Conservation (phyloP, 2,888 invertebrate genomes). For the Trissolcus japonicus region DNA sequence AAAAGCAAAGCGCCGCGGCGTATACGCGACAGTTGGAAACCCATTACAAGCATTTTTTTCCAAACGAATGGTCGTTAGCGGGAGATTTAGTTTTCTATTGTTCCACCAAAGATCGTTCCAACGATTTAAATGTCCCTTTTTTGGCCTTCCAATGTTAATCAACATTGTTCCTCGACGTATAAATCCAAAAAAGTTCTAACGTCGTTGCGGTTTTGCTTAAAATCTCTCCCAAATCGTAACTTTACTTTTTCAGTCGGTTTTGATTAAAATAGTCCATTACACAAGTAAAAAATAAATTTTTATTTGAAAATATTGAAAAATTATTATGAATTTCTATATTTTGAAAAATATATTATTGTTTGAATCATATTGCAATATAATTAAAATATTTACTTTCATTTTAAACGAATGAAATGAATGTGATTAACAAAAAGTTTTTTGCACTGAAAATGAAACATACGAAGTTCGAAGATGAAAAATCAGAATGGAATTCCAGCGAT, state of each 20-base stretch:
- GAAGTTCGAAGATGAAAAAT: constrained; percentile 52
- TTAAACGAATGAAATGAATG: too few relatives aligned
- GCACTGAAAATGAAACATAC: constrained; percentile 22
- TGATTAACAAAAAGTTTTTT: too few relatives aligned
- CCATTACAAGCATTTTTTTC: constrained; percentile 51
- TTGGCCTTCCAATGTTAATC: constrained; percentile 15
- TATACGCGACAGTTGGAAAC: constrained; percentile 32
- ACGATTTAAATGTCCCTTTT: constrained; percentile 43
- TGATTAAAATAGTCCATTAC: neutral
- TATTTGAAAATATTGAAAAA: too few relatives aligned
- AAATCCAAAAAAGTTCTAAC: constrained; percentile 6
- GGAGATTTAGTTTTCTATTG: constrained; percentile 51
- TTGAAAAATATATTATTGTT: too few relatives aligned
- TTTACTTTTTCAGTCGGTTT: neutral
- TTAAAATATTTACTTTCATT: too few relatives aligned
- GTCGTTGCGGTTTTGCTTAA: constrained; percentile 14
- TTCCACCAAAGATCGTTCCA: constrained; percentile 32
- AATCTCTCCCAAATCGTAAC: neutral
- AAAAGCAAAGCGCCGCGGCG: constrained; percentile 13
- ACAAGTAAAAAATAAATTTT: too few relatives aligned
- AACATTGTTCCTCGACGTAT: constrained; percentile 10
- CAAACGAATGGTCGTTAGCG: constrained; percentile 46
- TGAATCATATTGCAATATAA: too few relatives aligned
- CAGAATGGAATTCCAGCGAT: constrained; percentile 71
- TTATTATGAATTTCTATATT: too few relatives aligned